Evolutionary conservation across 2,888 invertebrate genomes (phyloP), one percentile per base, ranked within the genome.

Genomic region (Harpagoxenus sublaevis): DNA sequence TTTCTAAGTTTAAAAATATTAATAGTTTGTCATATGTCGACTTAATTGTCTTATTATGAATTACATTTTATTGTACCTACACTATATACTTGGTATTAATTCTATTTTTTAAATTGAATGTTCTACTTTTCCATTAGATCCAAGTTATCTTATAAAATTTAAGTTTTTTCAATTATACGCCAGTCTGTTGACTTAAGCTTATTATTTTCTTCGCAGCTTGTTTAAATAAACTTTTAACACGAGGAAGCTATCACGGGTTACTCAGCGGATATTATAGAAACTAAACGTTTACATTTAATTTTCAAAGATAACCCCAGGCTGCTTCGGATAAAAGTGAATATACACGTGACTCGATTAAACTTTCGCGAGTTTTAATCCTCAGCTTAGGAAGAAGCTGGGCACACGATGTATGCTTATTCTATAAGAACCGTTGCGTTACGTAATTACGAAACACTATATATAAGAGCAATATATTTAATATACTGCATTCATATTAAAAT

Each of bases 271-370:
- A 77, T 77, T 77, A 77, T 77, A 77, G 53, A 77, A 77, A 66
- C 77, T 55, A 53, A 77, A 77, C 66, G 68, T 77, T 77, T 77
- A 77, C 77, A 77, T 77, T 77, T 77, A 77, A 77, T 77, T 77
- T 77, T 77, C 77, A 66, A 77, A 77, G 77, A 77, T 77, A 77
- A 77, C 77, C 77, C 3, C 35, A n/a, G n/a, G 48, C 77, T 66
- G 66, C 77, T 77, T 66, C 39, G 39, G 77, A 66, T 77, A 77
- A 77, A 77, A 77, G 77, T 77, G 66, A 66, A 77, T 77, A 66
- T 77, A 77, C 66, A 77, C 77, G 77, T 77, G 77, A 77, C 77
- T 77, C 77, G 77, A 77, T 77, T 77, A 77, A 77, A 77, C 77
- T 77, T 77, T 66, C 66, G 53, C 39, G 53, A 77, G 53, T 77